These are phyloP conservation scores for Diaperis boleti DNA, from an alignment of 2,888 invertebrate genomes.

Conservation along the genomic window DNA sequence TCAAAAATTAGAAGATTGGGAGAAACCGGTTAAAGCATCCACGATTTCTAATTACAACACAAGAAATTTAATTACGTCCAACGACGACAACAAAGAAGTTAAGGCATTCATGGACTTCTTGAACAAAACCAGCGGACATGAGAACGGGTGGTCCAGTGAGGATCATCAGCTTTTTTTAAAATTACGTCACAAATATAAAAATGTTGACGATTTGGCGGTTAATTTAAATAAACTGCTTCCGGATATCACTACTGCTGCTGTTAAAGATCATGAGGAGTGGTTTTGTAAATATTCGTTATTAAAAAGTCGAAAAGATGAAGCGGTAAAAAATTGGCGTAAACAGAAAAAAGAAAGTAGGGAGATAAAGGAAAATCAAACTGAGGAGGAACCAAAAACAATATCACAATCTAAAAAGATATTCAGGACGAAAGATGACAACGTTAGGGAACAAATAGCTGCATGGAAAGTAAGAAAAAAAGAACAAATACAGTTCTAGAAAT, in stretches of 20 bases:
- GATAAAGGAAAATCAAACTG: slow-evolving; percentile 13
- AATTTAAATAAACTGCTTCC: slow-evolving; percentile 57
- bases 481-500: background rate
- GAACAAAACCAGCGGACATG: slow-evolving; percentile 66
- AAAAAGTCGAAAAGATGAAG: slow-evolving; percentile 64
- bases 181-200: slow-evolving; percentile 57
- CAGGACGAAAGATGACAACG: slow-evolving; percentile 28
- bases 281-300: slow-evolving; percentile 66
- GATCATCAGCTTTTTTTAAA: slow-evolving; percentile 70
- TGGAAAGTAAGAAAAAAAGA: slow-evolving; percentile 54
- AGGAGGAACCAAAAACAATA: slow-evolving; percentile 2
- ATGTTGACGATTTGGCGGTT: slow-evolving; percentile 51
- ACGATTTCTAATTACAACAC: background rate
- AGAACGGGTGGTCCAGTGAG: slow-evolving; percentile 71
- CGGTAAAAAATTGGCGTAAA: slow-evolving; percentile 66
- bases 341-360: slow-evolving; percentile 36
- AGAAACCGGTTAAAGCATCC: slow-evolving; percentile 49
- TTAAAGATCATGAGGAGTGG: slow-evolving; percentile 68
- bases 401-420: background rate
- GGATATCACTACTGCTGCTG: slow-evolving; percentile 62
- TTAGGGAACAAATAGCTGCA: slow-evolving; percentile 49
- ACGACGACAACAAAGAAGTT: slow-evolving; percentile 65
- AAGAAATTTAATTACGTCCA: background rate
- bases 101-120: slow-evolving; percentile 71
- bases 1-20: slow-evolving; percentile 56